A percentile compares a stretch with the other conserved stretches of the same genome.
phyloP scores from a whole-genome alignment of 2,888 invertebrate species.

The Lutraria lutraria region DNA sequence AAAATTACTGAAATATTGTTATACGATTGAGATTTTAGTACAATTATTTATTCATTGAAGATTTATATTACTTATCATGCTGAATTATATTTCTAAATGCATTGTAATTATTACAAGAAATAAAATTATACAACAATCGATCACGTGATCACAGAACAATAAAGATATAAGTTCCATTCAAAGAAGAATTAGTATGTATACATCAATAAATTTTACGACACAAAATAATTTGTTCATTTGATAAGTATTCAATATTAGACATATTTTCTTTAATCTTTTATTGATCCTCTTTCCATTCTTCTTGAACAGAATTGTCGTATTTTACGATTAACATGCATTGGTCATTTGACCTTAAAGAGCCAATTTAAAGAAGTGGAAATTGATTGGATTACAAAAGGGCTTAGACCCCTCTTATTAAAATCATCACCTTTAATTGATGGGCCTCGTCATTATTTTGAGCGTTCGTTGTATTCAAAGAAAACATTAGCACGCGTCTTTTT shows the following conservation, averaged over 20 bases:
- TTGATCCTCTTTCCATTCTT: not conserved
- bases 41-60: not conserved
- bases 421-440: constrained; percentile 66
- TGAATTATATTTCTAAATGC: not conserved
- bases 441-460: constrained; percentile 50
- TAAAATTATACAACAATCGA: constrained; percentile 2
- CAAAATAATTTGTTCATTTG: not conserved
- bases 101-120: not conserved
- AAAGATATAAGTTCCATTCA: not conserved
- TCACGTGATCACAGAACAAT: not conserved
- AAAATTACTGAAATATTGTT: not conserved
- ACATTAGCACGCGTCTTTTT: constrained; percentile 68
- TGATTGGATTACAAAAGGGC: constrained; percentile 43
- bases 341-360: constrained; percentile 1
- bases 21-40: not conserved
- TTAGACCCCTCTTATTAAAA: constrained; percentile 58
- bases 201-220: not conserved
- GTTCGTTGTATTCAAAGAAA: constrained; percentile 61
- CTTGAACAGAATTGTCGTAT: constrained; percentile 6
- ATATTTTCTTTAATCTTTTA: not conserved
- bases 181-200: constrained; percentile 9
- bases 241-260: not conserved
- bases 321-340: constrained; percentile 20
- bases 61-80: not conserved
- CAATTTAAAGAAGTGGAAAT: not conserved